Percentiles rank a stretch among this genome's conserved stretches.
Conservation (phyloP, 2,113 vertebrate species). For the Puma concolor region DNA sequence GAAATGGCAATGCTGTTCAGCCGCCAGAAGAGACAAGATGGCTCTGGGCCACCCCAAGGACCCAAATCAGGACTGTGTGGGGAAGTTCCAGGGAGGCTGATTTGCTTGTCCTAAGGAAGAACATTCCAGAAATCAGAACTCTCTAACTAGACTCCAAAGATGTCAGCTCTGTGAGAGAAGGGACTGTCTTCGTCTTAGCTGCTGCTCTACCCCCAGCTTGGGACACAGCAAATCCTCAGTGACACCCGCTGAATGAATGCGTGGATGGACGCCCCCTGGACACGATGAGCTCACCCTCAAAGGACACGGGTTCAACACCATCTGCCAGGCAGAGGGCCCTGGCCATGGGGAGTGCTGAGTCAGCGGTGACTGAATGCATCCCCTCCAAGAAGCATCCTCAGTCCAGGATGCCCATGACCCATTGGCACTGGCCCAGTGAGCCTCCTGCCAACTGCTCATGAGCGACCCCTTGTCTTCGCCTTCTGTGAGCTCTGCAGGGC, state of each 20-base stretch:
- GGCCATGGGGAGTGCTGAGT: background rate
- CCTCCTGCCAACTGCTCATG: background rate
- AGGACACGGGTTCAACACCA: background rate
- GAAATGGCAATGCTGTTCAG: background rate
- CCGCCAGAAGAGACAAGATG: background rate
- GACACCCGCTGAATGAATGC: background rate
- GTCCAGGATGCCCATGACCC: background rate
- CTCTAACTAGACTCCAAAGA: background rate
- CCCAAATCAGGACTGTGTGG: background rate
- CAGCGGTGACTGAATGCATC: background rate
- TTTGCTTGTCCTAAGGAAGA: background rate
- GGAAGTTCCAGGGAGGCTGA: background rate
- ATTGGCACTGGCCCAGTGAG: fast-evolving
- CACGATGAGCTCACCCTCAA: fast-evolving
- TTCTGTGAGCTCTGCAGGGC: background rate
- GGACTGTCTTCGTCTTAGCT: too few relatives aligned
- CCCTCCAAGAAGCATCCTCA: background rate
- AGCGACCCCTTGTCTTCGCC: background rate
- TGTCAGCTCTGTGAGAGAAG: background rate
- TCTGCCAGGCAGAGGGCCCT: background rate
- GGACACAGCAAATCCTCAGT: background rate
- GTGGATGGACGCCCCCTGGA: too few relatives aligned
- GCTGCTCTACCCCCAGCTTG: background rate
- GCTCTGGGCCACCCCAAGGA: background rate
- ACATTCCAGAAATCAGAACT: background rate